phyloP scores from a whole-genome alignment of 2,113 vertebrate genomes.

The Aythya baeri region DNA sequence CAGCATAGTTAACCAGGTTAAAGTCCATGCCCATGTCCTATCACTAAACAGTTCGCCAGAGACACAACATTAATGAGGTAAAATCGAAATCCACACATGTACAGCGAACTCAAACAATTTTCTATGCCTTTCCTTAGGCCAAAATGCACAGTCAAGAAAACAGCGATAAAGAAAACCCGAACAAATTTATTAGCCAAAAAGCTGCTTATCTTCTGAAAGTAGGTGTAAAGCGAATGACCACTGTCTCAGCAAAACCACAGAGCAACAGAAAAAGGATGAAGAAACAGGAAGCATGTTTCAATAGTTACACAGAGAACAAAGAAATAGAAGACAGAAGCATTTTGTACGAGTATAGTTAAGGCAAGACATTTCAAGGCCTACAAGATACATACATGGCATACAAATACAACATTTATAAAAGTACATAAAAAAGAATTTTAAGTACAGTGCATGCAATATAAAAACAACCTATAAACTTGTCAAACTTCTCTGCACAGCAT shows the following conservation, averaged over 20 bases:
- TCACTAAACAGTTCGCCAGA: neutral
- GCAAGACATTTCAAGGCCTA: neutral
- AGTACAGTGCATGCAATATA: rapidly evolving
- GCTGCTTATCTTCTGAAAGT: neutral
- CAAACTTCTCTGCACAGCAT: neutral
- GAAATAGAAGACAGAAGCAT: neutral
- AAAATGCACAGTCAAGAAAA: neutral
- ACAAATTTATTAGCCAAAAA: neutral
- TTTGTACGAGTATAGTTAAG: neutral
- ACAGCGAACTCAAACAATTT: neutral
- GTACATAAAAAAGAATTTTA: neutral
- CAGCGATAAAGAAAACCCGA: neutral
- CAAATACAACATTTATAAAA: neutral
- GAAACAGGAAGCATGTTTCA: neutral
- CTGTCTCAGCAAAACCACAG: neutral
- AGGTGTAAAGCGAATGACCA: neutral
- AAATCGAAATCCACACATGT: neutral
- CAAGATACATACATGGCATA: rapidly evolving
- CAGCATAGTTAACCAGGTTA: neutral
- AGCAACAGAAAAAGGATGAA: neutral
- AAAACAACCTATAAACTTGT: neutral
- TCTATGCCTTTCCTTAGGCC: neutral
- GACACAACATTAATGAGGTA: neutral
- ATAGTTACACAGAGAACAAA: neutral
- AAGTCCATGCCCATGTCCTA: neutral